phyloP scores from a whole-genome alignment of 2,113 vertebrate species.

The Rousettus leschenaultii region DNA sequence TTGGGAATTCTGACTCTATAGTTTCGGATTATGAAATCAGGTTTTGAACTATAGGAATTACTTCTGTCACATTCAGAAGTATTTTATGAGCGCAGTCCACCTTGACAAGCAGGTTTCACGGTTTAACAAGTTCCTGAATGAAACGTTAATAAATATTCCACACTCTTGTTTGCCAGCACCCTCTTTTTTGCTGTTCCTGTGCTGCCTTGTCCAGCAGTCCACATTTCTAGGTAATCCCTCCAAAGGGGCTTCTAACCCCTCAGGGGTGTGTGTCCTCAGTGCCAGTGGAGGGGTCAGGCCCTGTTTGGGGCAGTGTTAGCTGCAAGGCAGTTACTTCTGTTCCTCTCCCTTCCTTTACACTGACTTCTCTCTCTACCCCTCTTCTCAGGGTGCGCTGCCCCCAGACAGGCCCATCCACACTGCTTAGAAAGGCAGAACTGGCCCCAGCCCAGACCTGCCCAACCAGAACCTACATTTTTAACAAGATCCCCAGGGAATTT shows the following conservation, averaged over 20 bases:
- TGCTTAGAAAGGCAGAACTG: background rate
- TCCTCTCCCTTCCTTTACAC: background rate
- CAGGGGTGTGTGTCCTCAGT: background rate
- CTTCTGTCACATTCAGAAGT: background rate
- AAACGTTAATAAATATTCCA: background rate
- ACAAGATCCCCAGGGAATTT: background rate
- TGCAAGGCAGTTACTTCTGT: background rate
- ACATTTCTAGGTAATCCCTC: background rate
- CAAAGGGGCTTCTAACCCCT: background rate
- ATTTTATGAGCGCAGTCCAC: background rate
- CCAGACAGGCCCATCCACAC: background rate
- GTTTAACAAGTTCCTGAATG: constrained; percentile 5
- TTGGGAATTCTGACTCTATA: background rate
- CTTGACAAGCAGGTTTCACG: background rate
- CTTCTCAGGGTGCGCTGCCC: background rate
- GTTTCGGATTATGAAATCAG: background rate
- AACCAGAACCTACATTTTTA: background rate
- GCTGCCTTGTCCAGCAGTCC: background rate
- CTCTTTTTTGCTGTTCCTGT: background rate
- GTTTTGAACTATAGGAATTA: background rate
- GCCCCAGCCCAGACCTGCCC: background rate
- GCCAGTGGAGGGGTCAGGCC: too few species aligned
- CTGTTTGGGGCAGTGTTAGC: background rate
- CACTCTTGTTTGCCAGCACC: background rate
- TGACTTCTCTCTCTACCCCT: background rate